Evolutionary conservation across 2,888 invertebrate species (phyloP), one percentile per base, ranked within the genome.

Genomic region (Volucella zonaria): DNA sequence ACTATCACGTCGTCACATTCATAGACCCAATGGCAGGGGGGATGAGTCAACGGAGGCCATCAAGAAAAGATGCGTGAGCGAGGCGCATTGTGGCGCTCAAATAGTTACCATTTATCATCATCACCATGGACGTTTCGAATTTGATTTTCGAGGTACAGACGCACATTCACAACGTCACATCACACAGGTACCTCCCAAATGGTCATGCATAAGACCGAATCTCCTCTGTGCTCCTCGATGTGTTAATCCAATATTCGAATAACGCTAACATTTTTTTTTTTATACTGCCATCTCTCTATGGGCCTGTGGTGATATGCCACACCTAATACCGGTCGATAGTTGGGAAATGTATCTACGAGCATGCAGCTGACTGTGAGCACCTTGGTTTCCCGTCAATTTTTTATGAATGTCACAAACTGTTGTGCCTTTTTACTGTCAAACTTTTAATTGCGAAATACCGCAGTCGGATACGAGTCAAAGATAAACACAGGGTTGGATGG

Each of bases 61-160:
- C 51, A 38, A 56, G 18, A 45, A n/a, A 15, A 51, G 64, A 79
- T 73, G 61, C 56, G 66, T 71, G 59, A 77, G 52, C 40, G 52
- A 18, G 15, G 23, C 47, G 43, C 67, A 76, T 73, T 85, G 76
- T 76, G 81, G 80, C 85, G 85, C 85, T 85, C 81, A 51, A 47
- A 47, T 59, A 75, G 66, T 66, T 80, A 66, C 75, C 76, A 85
- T 85, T 77, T 81, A 81, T 85, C 85, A 85, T 81, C 85, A 81
- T 85, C 85, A 80, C 68, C 83, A 54, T 75, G 75, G 80, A 80
- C 61, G 71, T 67, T 56, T 66, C 61, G 54, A 71, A 75, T 79
- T 64, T 67, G 77, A 68, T 74, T 82, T 81, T 64, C 47, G 82
- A 75, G 38, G 62, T 67, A 58, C 77, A 51, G 12, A 64, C 49